Conservation (phyloP, 2,888 invertebrate species). For the Uropetala carovei region DNA sequence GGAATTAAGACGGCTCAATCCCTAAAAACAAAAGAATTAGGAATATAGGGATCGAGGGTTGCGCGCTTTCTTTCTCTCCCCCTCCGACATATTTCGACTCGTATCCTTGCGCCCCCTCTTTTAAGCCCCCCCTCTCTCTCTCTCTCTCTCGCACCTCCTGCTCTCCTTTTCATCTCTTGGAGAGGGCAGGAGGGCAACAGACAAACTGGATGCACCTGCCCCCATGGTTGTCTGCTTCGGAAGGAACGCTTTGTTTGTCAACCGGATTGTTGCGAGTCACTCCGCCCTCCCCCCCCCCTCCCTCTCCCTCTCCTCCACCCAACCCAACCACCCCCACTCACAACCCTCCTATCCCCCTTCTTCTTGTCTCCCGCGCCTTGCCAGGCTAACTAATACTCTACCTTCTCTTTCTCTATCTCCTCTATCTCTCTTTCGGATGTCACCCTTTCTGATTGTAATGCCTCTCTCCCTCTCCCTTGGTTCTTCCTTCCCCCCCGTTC, state of each 20-base stretch:
- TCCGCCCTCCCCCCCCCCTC: neutral
- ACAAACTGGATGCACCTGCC: neutral
- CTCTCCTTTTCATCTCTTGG: neutral
- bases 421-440: neutral
- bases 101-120: too few relatives aligned
- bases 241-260: constrained; percentile 10
- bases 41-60: neutral
- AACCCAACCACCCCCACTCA: too few relatives aligned
- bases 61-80: too few relatives aligned
- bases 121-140: too few relatives aligned
- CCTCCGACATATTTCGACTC: too few relatives aligned
- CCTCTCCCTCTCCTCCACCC: neutral
- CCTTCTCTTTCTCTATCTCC: neutral
- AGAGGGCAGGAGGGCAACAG: neutral
- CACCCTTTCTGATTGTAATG: too few relatives aligned
- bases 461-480: too few relatives aligned
- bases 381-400: neutral
- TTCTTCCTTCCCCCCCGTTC: too few relatives aligned
- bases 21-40: neutral
- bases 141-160: too few relatives aligned
- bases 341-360: too few relatives aligned
- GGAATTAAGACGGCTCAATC: neutral
- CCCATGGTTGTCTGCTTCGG: neutral
- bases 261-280: neutral
- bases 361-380: too few relatives aligned